phyloP scores from a whole-genome alignment of 2,888 invertebrate genomes.

The Napeogenes sylphis region DNA sequence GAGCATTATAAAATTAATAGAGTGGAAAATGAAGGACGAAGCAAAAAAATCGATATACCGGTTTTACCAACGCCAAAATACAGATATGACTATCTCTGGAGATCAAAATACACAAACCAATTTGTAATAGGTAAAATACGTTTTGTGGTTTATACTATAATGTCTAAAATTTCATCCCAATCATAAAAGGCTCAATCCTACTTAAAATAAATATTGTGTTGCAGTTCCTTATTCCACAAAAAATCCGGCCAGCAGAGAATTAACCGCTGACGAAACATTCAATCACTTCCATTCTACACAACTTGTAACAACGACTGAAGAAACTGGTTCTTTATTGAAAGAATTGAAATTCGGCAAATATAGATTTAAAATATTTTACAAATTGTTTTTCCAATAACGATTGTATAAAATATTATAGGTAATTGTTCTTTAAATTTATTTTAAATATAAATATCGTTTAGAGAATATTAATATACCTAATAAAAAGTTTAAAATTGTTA shows the following conservation, averaged over 20 bases:
- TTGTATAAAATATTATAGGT: neutral
- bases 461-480: too few species aligned
- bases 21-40: neutral
- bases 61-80: neutral
- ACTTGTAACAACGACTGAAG: constrained; percentile 1
- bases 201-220: too few species aligned
- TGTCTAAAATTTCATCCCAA: too few species aligned
- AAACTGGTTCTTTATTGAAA: constrained; percentile 5
- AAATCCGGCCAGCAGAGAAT: too few species aligned
- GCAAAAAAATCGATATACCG: constrained; percentile 1
- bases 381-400: neutral
- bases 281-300: neutral
- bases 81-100: constrained; percentile 1
- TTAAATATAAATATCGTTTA: too few species aligned
- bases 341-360: constrained; percentile 7
- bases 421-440: neutral
- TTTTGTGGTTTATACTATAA: neutral
- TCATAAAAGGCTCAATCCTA: too few species aligned
- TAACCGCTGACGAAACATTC: too few species aligned
- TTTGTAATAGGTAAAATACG: neutral
- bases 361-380: constrained; percentile 10
- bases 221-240: too few species aligned
- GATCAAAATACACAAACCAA: neutral
- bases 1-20: neutral
- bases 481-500: too few species aligned